Evolutionary conservation across 2,888 invertebrate species (phyloP).

Genomic region (Tetranychus piercei): DNA sequence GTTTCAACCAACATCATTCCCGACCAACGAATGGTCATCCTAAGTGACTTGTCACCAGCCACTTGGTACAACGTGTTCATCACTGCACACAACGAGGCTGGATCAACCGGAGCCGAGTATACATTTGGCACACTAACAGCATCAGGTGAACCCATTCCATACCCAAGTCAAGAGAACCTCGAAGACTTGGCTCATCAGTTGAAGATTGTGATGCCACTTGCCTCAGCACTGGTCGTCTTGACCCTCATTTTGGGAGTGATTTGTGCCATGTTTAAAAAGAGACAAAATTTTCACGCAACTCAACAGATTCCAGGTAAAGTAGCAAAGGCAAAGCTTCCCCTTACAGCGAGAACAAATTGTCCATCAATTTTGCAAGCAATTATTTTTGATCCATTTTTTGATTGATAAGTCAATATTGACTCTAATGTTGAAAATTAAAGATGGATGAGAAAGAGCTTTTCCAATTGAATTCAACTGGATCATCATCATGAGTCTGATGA

Average conservation of each 20-base stretch:
- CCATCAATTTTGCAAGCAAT: neutral
- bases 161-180: constrained; percentile 15
- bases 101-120: constrained; percentile 33
- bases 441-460: neutral
- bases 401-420: too few species aligned
- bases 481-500: neutral
- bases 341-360: too few species aligned
- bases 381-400: too few species aligned
- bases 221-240: constrained; percentile 22
- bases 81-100: constrained; percentile 35
- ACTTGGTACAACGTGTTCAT: constrained; percentile 35
- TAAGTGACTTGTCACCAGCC: constrained; percentile 32
- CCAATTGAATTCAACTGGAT: neutral
- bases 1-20: constrained; percentile 22
- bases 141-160: constrained; percentile 21
- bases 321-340: neutral
- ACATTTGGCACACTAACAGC: constrained; percentile 32
- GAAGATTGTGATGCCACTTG: constrained; percentile 24
- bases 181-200: constrained; percentile 23
- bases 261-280: constrained; percentile 19
- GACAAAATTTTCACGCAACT: neutral
- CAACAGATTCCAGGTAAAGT: constrained; percentile 1
- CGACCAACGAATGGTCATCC: constrained; percentile 24
- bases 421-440: too few species aligned
- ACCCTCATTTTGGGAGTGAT: constrained; percentile 23